Percentiles rank a stretch among this genome's conserved stretches.
These are phyloP conservation scores for Herpailurus yagouaroundi DNA, from an alignment of 2,113 vertebrate species.

Conservation along the genomic window DNA sequence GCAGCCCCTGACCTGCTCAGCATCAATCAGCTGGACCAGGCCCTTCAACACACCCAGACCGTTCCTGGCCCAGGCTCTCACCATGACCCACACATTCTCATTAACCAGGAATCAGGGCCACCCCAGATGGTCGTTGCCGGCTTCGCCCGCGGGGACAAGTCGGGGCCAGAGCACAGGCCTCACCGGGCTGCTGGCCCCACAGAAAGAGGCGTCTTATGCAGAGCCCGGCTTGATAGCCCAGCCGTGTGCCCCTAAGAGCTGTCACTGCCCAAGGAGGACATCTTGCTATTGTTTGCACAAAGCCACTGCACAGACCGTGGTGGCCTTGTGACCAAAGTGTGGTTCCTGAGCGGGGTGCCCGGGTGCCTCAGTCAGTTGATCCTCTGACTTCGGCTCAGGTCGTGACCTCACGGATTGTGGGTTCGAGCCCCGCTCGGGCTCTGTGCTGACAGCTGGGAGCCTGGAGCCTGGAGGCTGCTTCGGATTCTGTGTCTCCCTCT, in stretches of 20 bases:
- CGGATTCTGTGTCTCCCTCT: too few species aligned
- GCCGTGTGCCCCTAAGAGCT: not conserved
- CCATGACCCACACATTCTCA: not conserved
- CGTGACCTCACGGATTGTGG: too few species aligned
- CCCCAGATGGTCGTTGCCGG: accelerated
- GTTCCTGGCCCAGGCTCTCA: not conserved
- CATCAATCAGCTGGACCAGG: not conserved
- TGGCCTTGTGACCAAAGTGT: not conserved
- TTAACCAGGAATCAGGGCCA: not conserved
- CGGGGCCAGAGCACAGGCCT: not conserved
- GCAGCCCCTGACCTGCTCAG: not conserved
- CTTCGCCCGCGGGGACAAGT: not conserved
- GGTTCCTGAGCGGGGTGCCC: not conserved
- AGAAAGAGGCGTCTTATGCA: not conserved
- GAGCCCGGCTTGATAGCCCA: not conserved
- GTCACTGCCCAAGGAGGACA: not conserved
- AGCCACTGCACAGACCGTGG: not conserved
- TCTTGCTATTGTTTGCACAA: not conserved
- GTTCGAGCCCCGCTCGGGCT: too few species aligned
- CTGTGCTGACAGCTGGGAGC: too few species aligned
- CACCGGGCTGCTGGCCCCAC: not conserved
- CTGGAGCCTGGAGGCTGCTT: too few species aligned
- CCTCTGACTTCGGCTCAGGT: too few species aligned
- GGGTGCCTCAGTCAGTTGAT: too few species aligned
- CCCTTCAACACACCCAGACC: not conserved